These are phyloP conservation scores for Varanus komodoensis DNA, from an alignment of 2,113 vertebrate species.

Conservation along the genomic window DNA sequence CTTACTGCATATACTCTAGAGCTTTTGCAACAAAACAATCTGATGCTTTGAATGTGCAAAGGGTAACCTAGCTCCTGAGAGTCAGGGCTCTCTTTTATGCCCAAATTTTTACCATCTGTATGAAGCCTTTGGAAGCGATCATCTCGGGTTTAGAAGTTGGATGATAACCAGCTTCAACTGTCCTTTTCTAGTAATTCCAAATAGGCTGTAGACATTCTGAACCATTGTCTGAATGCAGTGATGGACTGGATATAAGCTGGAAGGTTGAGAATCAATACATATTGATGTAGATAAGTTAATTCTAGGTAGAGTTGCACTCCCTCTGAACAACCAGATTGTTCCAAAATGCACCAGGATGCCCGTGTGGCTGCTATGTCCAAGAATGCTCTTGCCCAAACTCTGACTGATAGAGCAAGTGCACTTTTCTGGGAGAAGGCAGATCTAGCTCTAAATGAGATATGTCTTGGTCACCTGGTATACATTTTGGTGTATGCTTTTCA, in stretches of 20 bases:
- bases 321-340: neutral
- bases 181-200: too few species aligned
- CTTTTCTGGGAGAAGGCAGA: neutral
- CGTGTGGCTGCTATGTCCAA: neutral
- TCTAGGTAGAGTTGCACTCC: neutral
- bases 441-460: neutral
- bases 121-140: neutral
- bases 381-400: neutral
- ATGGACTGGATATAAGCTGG: neutral
- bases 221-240: neutral
- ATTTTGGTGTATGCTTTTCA: too few species aligned
- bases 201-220: neutral
- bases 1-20: too few species aligned
- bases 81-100: neutral
- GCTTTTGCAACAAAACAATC: too few species aligned
- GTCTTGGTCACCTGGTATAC: neutral
- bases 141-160: neutral
- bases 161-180: neutral
- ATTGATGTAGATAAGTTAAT: neutral
- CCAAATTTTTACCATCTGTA: neutral
- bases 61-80: too few species aligned
- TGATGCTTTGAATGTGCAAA: too few species aligned
- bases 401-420: neutral
- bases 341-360: neutral
- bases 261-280: neutral